Evolutionary conservation across 2,888 invertebrate genomes (phyloP), one percentile per base, ranked within the genome.

Genomic region (Acrobasis repandana): DNA sequence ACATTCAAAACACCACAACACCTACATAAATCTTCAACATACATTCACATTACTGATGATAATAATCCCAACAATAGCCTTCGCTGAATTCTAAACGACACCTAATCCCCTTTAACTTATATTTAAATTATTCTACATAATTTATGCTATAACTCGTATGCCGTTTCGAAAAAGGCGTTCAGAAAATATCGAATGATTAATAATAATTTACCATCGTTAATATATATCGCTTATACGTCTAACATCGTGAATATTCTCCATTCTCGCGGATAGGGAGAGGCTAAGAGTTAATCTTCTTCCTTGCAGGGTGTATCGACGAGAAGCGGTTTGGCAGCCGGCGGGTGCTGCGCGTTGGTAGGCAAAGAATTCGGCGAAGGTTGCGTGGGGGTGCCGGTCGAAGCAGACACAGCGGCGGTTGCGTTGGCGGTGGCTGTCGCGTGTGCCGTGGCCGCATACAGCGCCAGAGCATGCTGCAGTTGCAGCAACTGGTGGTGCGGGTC

Each of bases 401-500:
- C 70, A 49, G 76, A 68, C 43, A 77, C 79, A 47, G 82, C 76
- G 28, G 86, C 83, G 49, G 77, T 71, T 9, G 88, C 86, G 68
- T 74, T 83, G 46, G 90, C 89, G 58, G 83, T 83, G 68, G 90
- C 89, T 52, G 86, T 88, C 56, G 91, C 90, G 71, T 89, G 88
- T 56, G 91, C 90, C 9, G 90, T 88, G 56, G 89, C 90, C 11
- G 91, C 92, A 70, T 92, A 92, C 61, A 92, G 80, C 59, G 91
- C 91, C 51, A 92, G 77, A 65, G 91, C 91, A 68, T 92, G 91
- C 76, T 92, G 91, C 77, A 92, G 74, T 74, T 92, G 91, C 70
- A 92, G 75, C 75, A 91, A 80, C 80, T 92, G 91, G 68, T 91
- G 90, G 73, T 92, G 91, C 28, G 91, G 89, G 65, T 91, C 90